phyloP scores from a whole-genome alignment of 2,888 invertebrate genomes.

The Pinctada fucata region DNA sequence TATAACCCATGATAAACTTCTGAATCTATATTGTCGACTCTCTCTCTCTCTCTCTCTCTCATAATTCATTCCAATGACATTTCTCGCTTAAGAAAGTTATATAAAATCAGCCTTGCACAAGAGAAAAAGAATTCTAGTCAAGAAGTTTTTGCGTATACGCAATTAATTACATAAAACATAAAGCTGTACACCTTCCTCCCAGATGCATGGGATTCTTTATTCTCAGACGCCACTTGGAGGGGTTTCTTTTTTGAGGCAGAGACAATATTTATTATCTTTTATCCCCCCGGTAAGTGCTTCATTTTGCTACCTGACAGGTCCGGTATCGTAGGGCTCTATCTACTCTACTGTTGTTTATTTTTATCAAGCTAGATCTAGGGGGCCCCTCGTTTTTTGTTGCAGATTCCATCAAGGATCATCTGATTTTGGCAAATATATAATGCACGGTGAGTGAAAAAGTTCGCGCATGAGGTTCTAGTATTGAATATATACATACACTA shows the following conservation, averaged over 20 bases:
- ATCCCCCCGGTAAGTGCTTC: neutral
- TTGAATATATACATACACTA: no score
- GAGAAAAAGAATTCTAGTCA: no score
- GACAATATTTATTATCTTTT: constrained; percentile 4
- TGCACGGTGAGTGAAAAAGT: neutral
- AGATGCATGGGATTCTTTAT: neutral
- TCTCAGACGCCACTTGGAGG: neutral
- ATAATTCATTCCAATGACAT: no score
- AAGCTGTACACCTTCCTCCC: neutral
- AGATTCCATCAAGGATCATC: neutral
- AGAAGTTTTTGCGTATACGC: neutral
- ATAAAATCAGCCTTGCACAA: no score
- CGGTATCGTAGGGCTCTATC: neutral
- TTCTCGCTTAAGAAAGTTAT: no score
- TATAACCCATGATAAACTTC: no score
- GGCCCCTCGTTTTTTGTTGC: neutral
- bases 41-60: no score
- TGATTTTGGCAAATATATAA: neutral
- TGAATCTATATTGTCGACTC: no score
- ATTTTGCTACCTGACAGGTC: neutral
- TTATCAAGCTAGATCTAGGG: neutral
- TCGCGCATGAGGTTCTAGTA: neutral
- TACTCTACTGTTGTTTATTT: neutral
- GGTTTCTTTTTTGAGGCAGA: neutral
- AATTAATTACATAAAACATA: constrained; percentile 1